A percentile compares a stretch with the other conserved stretches of the same genome.
phyloP scores from a whole-genome alignment of 2,113 vertebrate genomes.

The Rhynchomys soricoides region DNA sequence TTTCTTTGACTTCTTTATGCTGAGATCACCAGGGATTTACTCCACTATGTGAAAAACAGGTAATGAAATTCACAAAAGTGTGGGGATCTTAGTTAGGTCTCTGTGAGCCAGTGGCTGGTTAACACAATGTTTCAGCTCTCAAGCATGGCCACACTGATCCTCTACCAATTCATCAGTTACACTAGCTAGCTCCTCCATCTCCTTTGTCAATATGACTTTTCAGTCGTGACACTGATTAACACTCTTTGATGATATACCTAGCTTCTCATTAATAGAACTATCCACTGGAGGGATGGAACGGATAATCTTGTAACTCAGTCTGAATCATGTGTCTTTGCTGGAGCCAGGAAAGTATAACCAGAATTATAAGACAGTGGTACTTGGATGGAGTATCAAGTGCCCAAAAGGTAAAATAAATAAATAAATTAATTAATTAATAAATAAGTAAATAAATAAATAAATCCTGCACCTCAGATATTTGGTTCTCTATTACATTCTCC shows the following conservation, averaged over 20 bases:
- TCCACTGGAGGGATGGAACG: neutral
- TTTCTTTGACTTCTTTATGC: constrained; percentile 19
- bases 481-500: neutral
- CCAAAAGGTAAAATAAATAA: neutral
- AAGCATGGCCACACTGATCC: neutral
- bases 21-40: neutral
- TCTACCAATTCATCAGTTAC: neutral
- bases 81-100: too few relatives aligned
- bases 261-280: neutral
- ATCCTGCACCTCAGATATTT: neutral
- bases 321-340: neutral
- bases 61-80: neutral
- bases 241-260: neutral
- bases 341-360: neutral
- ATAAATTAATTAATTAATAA: too few relatives aligned
- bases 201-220: neutral
- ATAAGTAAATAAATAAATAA: too few relatives aligned
- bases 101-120: neutral
- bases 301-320: neutral
- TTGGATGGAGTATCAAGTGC: neutral
- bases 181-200: neutral
- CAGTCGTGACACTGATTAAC: neutral
- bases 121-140: neutral
- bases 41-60: neutral
- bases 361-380: neutral